Conservation (phyloP, 2,797 vertebrate species). For the Phyllotis vaccarum region DNA sequence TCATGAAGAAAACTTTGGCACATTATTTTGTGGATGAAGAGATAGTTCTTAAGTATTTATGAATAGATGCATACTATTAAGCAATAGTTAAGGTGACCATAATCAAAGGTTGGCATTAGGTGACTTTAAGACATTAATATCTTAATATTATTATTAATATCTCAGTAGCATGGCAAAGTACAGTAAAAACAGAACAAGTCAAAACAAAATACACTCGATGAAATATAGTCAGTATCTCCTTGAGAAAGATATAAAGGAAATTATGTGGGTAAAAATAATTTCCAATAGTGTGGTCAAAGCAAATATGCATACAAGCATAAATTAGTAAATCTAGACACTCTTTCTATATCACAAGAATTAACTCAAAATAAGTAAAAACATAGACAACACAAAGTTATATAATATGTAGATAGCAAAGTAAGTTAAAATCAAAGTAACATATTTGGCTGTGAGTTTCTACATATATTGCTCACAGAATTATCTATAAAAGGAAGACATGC, state of each 20-base stretch:
- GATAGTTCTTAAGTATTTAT: not conserved
- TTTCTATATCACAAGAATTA: not conserved
- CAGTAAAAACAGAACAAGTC: not conserved
- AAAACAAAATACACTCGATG: not conserved
- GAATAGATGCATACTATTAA: not conserved
- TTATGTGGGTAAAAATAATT: not conserved
- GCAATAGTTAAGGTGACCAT: not conserved
- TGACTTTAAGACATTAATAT: not conserved
- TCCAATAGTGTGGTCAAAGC: not conserved
- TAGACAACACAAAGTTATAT: not conserved
- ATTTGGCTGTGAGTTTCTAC: not conserved
- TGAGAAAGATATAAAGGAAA: not conserved
- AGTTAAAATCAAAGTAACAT: not conserved
- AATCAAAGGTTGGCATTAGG: not conserved
- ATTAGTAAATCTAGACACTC: not conserved
- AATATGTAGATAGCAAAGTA: not conserved
- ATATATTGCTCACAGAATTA: not conserved
- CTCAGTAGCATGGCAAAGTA: not conserved
- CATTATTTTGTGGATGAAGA: not conserved
- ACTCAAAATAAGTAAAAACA: not conserved
- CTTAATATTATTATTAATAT: not conserved
- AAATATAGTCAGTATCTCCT: not conserved
- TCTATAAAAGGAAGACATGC: not conserved
- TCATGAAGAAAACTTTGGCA: not conserved
- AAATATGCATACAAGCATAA: not conserved